Evolutionary conservation across 2,113 vertebrate species (phyloP), one percentile per base, ranked within the genome.

Genomic region (Gila orcuttii): DNA sequence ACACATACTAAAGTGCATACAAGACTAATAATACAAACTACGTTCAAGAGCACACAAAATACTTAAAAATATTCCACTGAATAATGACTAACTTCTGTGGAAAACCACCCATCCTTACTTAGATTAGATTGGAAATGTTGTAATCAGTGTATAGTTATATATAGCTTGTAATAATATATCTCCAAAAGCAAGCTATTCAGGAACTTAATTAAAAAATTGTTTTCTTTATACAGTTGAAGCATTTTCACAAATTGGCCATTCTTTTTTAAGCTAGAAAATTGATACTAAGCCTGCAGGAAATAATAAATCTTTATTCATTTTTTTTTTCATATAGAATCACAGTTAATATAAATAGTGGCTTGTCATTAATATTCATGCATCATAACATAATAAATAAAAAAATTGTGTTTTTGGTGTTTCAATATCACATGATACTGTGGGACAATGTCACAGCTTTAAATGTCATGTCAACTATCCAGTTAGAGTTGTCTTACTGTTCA

Each of bases 401-500:
- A n/a, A 55, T 0, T 11, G 36, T 12, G 9, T 71, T 39, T 71
- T 23, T 39, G 15, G 39, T 33, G 4, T 71, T 74, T 74, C 6
- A 15, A 12, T n/a, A 9, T 23, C 4, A 59, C 19, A 12, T 4
- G 57, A 47, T 5, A 64, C 23, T 55, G 11, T 76, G 9, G 15
- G 12, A 52, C n/a, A 4, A 47, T 17, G 74, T 31, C 4, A 7
- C 64, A 33, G 31, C 17, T 69, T 42, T 36, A 42, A 71, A 71
- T 5, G 23, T n/a, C 19, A 57, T 60, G 9, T 11, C 3, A 71
- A 84, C 17, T 23, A 42, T 3, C 15, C 47, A 3, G 45, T 45
- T 3, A 82, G 19, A 28, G 31, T 5, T 64, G 28, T 96, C 98
- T 97, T 93, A 99, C 98, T 99, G 97, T 94, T 99, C 97, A 82